phyloP scores from a whole-genome alignment of 2,888 invertebrate species.

The Hirtodrosophila duncani region DNA sequence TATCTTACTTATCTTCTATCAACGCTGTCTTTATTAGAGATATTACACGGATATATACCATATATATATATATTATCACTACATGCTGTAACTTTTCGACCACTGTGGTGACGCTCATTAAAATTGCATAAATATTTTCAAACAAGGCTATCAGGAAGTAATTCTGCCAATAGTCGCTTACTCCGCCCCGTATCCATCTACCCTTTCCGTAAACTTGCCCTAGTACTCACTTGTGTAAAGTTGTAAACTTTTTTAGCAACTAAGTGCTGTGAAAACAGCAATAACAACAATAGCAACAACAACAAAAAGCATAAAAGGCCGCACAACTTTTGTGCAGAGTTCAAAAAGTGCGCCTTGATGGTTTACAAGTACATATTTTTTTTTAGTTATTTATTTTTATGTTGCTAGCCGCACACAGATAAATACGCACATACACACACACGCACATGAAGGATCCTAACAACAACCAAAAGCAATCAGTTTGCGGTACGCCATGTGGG shows the following conservation, averaged over 20 bases:
- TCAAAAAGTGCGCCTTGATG: constrained; percentile 48
- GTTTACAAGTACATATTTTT: constrained; percentile 41
- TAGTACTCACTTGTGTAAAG: constrained; percentile 48
- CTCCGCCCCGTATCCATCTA: too few species aligned
- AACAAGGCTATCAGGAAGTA: constrained; percentile 38
- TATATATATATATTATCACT: too few species aligned
- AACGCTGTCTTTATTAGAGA: too few species aligned
- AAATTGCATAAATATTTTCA: constrained; percentile 48
- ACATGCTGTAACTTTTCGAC: too few species aligned
- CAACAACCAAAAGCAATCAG: constrained; percentile 55
- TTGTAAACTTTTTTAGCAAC: constrained; percentile 32
- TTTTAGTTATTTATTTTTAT: constrained; percentile 17
- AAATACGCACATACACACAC: constrained; percentile 4
- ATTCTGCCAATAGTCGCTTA: constrained; percentile 46
- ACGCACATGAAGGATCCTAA: constrained; percentile 12
- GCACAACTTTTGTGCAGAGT: constrained; percentile 18
- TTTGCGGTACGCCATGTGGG: constrained; percentile 36
- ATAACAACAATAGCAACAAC: constrained; percentile 4
- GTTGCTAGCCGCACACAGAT: constrained; percentile 15
- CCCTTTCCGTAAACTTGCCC: constrained; percentile 21
- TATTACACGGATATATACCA: too few species aligned
- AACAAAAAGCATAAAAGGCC: constrained; percentile 6
- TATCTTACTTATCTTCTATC: too few species aligned
- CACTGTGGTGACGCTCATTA: constrained; percentile 58
- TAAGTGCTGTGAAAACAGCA: constrained; percentile 10